Percentiles rank a stretch among this genome's conserved stretches.
phyloP scores from a whole-genome alignment of 1,140 invertebrate genomes.

The Paralvinella palmiformis region DNA sequence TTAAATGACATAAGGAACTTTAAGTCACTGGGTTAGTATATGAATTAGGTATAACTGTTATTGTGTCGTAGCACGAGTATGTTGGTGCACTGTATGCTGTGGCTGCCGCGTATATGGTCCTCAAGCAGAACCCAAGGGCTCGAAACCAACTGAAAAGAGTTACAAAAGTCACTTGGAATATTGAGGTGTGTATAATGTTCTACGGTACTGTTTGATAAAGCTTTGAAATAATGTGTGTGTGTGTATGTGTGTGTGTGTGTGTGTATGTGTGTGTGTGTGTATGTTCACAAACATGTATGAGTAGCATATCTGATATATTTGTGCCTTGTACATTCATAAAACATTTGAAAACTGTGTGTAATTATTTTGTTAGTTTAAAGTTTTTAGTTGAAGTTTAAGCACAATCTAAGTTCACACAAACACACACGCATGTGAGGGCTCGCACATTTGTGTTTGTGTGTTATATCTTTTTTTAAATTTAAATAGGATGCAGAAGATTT shows the following conservation, averaged over 20 bases:
- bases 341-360: too few species aligned
- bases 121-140: constrained; percentile 83
- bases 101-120: constrained; percentile 75
- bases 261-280: background rate
- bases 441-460: constrained; percentile 1
- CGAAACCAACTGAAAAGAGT: constrained; percentile 88
- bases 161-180: constrained; percentile 73
- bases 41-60: too few species aligned
- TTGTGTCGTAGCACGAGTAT: constrained; percentile 50
- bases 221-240: background rate
- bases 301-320: too few species aligned
- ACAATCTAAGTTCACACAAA: too few species aligned
- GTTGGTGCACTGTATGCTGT: constrained; percentile 84
- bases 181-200: constrained; percentile 28
- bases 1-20: too few species aligned
- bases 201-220: background rate
- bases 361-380: too few species aligned
- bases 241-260: background rate
- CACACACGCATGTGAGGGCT: too few species aligned
- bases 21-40: too few species aligned
- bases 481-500: constrained; percentile 82
- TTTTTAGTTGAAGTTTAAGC: too few species aligned
- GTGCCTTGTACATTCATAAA: too few species aligned
- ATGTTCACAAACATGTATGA: too few species aligned
- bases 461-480: constrained; percentile 5